Conservation (phyloP, 2,797 vertebrate species). For the Spheniscus humboldti region DNA sequence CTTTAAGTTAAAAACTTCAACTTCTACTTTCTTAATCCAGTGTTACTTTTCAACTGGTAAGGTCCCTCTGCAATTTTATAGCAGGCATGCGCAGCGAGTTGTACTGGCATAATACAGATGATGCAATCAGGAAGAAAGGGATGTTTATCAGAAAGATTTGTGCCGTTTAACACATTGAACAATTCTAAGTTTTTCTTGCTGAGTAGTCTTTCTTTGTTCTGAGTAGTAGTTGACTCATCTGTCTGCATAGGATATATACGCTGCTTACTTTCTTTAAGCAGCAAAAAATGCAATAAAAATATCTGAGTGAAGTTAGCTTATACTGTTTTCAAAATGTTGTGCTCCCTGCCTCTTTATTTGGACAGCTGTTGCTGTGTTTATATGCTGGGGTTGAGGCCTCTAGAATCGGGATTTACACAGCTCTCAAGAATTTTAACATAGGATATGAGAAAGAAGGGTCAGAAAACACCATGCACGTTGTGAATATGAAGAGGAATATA, state of each 20-base stretch:
- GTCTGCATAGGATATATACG: background rate
- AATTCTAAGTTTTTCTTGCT: background rate
- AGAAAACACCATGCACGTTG: background rate
- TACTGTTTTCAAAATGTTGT: background rate
- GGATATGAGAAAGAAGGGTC: background rate
- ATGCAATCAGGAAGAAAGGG: background rate
- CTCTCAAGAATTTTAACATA: background rate
- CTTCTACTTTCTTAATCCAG: background rate
- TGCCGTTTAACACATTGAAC: background rate
- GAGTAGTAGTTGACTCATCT: background rate
- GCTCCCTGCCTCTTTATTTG: background rate
- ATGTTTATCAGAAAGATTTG: background rate
- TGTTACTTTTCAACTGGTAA: background rate
- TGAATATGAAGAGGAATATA: background rate
- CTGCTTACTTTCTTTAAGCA: background rate
- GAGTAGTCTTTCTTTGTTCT: background rate
- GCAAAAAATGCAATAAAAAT: background rate
- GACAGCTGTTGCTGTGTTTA: background rate
- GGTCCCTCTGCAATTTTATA: background rate
- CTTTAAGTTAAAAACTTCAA: background rate
- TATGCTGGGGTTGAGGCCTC: background rate
- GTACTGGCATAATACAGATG: background rate
- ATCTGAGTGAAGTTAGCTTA: background rate
- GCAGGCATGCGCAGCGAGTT: background rate
- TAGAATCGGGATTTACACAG: background rate